These are phyloP conservation scores for Coenonympha arcania DNA, from an alignment of 2,888 invertebrate genomes.

Conservation along the genomic window DNA sequence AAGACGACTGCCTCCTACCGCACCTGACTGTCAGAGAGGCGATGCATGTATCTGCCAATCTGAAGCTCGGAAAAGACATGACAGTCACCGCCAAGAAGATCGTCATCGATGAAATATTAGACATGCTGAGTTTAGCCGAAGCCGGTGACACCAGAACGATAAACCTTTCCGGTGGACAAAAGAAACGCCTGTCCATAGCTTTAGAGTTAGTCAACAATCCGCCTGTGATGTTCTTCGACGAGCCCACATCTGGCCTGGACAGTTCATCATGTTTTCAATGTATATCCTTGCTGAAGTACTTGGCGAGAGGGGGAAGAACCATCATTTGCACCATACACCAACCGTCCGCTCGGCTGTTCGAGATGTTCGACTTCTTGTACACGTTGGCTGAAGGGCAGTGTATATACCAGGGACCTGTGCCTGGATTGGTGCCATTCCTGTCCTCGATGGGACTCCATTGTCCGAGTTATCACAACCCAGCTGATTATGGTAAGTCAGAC, in stretches of 20 bases:
- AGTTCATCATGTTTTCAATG: slow-evolving; percentile 96
- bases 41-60: slow-evolving; percentile 93
- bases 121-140: slow-evolving; percentile 86
- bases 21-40: slow-evolving; percentile 93
- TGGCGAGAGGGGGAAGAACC: slow-evolving; percentile 90
- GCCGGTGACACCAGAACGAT: slow-evolving; percentile 85
- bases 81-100: slow-evolving; percentile 81
- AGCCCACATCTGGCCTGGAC: slow-evolving; percentile 94
- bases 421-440: slow-evolving; percentile 89
- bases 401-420: slow-evolving; percentile 90
- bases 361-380: slow-evolving; percentile 95
- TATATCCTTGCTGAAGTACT: slow-evolving; percentile 87
- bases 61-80: slow-evolving; percentile 89
- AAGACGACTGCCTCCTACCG: slow-evolving; percentile 90
- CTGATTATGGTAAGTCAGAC: slow-evolving; percentile 88
- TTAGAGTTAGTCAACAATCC: slow-evolving; percentile 96
- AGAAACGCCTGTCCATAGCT: slow-evolving; percentile 92
- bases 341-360: slow-evolving; percentile 94
- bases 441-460: slow-evolving; percentile 89
- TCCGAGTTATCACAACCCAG: slow-evolving; percentile 97
- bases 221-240: slow-evolving; percentile 98
- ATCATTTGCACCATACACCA: slow-evolving; percentile 98
- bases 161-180: slow-evolving; percentile 91
- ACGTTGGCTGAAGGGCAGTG: slow-evolving; percentile 94
- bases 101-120: slow-evolving; percentile 88